A percentile compares a stretch with the other conserved stretches of the same genome.
Evolutionary conservation across 1,140 invertebrate genomes (phyloP).

Genomic region (Diabrotica undecimpunctata): DNA sequence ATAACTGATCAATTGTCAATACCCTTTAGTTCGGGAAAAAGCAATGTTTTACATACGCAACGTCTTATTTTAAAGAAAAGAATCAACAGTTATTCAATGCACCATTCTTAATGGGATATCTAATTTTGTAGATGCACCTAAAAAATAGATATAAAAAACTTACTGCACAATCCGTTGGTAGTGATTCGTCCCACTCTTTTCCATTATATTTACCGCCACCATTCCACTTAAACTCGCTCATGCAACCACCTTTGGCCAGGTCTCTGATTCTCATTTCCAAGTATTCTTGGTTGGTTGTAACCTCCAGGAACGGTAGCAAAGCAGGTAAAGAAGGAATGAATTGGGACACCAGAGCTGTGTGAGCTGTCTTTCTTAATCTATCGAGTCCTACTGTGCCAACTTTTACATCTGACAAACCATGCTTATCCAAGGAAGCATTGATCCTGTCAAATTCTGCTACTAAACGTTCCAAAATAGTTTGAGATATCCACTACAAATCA

Average conservation of each 20-base stretch:
- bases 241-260: slow-evolving; percentile 71
- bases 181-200: slow-evolving; percentile 72
- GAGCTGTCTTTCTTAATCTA: slow-evolving; percentile 64
- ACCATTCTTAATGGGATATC: too few relatives aligned
- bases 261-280: slow-evolving; percentile 72
- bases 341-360: slow-evolving; percentile 52
- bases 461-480: slow-evolving; percentile 69
- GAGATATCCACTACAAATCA: slow-evolving; percentile 68
- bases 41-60: too few relatives aligned
- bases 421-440: slow-evolving; percentile 61
- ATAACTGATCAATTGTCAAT: too few relatives aligned
- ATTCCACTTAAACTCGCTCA: slow-evolving; percentile 81
- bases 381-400: slow-evolving; percentile 68
- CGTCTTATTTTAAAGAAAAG: too few relatives aligned
- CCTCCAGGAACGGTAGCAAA: slow-evolving; percentile 73
- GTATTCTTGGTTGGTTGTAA: slow-evolving; percentile 79
- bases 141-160: slow-evolving; percentile 35
- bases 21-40: too few relatives aligned
- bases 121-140: too few relatives aligned
- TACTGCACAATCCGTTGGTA: slow-evolving; percentile 77
- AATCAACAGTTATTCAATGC: too few relatives aligned
- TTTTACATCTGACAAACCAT: slow-evolving; percentile 66
- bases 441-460: slow-evolving; percentile 67
- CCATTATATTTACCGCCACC: slow-evolving; percentile 66
- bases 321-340: slow-evolving; percentile 65